Evolutionary conservation across 2,888 invertebrate species (phyloP), one percentile per base, ranked within the genome.

Genomic region (Hydriomena furcata): DNA sequence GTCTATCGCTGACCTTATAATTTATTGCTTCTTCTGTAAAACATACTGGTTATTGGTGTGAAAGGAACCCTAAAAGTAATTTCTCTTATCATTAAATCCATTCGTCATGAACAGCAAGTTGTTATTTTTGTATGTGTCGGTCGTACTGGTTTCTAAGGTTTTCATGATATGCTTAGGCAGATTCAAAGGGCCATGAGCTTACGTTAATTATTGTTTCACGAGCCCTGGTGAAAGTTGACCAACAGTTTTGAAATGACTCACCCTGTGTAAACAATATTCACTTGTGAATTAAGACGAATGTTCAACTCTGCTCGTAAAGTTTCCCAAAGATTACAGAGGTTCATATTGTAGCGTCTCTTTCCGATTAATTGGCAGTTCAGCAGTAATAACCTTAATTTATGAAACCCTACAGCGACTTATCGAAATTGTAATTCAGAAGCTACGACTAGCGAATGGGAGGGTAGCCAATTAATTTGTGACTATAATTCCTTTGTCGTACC

Each of bases 171-270:
- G 23, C 8, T 13, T 23, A 8, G 13, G 27, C 20, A 36, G 40
- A 41, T 36, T 32, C 47, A 58, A 68, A 72, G 71, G 71, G 67
- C 69, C 60, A 66, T 62, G 61, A 56, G 60, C 58, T 47, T 60
- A 60, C 65, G 71, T 71, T 82, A 80, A 82, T 83, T 82, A 73
- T 76, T 73, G 66, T 61, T 67, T 60, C 81, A 84, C 79, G 78
- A 76, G 66, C 66, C 63, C 59, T 63, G 81, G 87, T 82, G 87
- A 89, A 89, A 89, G 87, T 84, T 76, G 76, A 65, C 73, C 78
- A 71, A 68, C 75, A 70, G 71, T 79, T 79, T 74, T 69, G 66
- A 80, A 79, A 77, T 84, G 82, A 87, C 71, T 84, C 84, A 82
- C 82, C 79, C 80, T 79, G 73, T 73, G 77, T 75, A 74, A 82